These are phyloP conservation scores for Argyrosomus japonicus DNA, from an alignment of 2,113 vertebrate species.

Conservation along the genomic window DNA sequence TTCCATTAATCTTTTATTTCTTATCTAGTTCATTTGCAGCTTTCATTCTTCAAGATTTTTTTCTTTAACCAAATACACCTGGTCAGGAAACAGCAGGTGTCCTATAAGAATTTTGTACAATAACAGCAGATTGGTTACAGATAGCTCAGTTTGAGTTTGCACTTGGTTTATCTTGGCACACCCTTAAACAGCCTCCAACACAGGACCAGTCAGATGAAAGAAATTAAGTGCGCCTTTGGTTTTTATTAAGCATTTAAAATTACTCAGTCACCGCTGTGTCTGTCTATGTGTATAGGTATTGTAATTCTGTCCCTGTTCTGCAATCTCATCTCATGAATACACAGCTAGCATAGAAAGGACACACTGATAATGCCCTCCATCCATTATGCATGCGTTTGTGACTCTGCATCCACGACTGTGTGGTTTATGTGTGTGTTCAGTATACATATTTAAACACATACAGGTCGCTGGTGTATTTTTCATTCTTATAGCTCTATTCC, in stretches of 20 bases:
- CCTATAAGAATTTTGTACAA: background rate
- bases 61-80: background rate
- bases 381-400: constrained; percentile 71
- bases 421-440: constrained; percentile 47
- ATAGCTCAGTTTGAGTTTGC: background rate
- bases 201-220: constrained; percentile 34
- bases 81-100: background rate
- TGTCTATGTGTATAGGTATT: constrained; percentile 50
- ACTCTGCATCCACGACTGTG: constrained; percentile 24
- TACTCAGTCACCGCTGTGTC: constrained; percentile 37
- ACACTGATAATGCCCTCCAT: constrained; percentile 66
- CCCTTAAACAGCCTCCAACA: constrained; percentile 32
- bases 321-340: constrained; percentile 71
- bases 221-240: constrained; percentile 48
- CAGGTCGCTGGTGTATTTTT: constrained; percentile 44
- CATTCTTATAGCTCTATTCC: constrained; percentile 51
- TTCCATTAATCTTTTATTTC: background rate
- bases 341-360: constrained; percentile 63
- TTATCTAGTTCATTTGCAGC: background rate
- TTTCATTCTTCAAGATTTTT: background rate
- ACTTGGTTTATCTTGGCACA: constrained; percentile 3
- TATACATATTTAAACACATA: constrained; percentile 53
- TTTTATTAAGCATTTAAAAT: constrained; percentile 49
- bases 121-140: background rate
- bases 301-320: constrained; percentile 57